Conservation (phyloP, 2,113 vertebrate species). For the Phalacrocorax carbo region DNA sequence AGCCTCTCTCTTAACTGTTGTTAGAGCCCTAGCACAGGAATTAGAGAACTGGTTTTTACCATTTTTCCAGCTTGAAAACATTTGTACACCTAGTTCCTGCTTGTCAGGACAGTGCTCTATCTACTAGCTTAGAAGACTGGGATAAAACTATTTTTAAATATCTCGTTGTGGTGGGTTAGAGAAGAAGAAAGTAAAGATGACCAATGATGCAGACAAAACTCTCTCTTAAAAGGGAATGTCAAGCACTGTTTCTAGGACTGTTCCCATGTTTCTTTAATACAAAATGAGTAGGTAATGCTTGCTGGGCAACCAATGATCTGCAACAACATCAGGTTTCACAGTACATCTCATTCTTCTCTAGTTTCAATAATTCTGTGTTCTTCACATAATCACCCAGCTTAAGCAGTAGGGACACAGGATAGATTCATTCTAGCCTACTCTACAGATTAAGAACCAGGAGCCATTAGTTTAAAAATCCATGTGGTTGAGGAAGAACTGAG, state of each 20-base stretch:
- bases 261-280: not conserved
- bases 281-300: not conserved
- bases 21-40: not conserved
- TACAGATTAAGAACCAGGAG: not conserved
- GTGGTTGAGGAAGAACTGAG: not conserved
- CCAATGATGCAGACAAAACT: not conserved
- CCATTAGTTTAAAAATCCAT: not conserved
- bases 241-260: not conserved
- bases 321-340: not conserved
- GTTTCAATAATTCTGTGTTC: not conserved
- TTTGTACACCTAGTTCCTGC: not conserved
- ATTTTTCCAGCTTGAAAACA: not conserved
- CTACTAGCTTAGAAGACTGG: not conserved
- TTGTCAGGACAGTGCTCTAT: not conserved
- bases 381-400: not conserved
- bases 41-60: accelerated
- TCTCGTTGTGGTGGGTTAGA: not conserved
- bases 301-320: not conserved
- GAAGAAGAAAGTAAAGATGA: not conserved
- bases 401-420: not conserved
- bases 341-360: not conserved
- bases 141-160: not conserved
- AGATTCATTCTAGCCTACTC: not conserved
- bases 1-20: not conserved
- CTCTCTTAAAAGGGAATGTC: not conserved